These are phyloP conservation scores for Hypomecis atomaria DNA, from an alignment of 2,888 invertebrate genomes.

Conservation along the genomic window DNA sequence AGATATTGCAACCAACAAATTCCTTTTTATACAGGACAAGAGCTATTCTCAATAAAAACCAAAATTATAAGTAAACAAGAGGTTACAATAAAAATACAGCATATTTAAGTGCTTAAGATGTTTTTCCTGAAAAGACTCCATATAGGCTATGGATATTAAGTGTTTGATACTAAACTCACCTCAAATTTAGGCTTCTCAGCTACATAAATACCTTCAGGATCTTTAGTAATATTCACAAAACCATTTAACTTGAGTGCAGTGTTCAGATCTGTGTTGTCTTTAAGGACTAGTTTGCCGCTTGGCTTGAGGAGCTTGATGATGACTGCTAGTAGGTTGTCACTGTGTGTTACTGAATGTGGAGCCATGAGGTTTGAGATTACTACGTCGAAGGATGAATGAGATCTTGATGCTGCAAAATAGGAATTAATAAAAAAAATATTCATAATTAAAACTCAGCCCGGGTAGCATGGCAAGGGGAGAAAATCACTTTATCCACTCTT, in stretches of 20 bases:
- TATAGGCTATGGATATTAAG: too few species aligned
- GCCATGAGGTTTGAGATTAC: conserved; percentile 82
- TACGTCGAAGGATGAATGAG: conserved; percentile 85
- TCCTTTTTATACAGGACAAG: too few species aligned
- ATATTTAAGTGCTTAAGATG: too few species aligned
- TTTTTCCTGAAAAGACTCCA: too few species aligned
- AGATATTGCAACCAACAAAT: too few species aligned
- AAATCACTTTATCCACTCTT: too few species aligned
- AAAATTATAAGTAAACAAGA: too few species aligned
- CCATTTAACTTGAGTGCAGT: conserved; percentile 87
- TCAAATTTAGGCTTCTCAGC: conserved; percentile 89
- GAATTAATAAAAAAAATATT: too few species aligned
- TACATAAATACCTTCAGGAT: conserved; percentile 62
- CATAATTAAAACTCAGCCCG: too few species aligned
- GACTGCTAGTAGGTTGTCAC: conserved; percentile 80
- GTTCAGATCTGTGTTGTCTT: conserved; percentile 73
- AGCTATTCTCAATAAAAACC: too few species aligned
- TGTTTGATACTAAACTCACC: conserved; percentile 59
- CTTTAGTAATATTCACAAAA: conserved; percentile 78
- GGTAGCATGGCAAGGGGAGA: too few species aligned
- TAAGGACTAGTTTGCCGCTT: conserved; percentile 83
- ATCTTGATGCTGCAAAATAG: conserved; percentile 78
- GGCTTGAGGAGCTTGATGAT: conserved; percentile 86
- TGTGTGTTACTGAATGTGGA: conserved; percentile 71
- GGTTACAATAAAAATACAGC: too few species aligned